phyloP scores from a whole-genome alignment of 2,113 vertebrate species.

The Phalacrocorax aristotelis region DNA sequence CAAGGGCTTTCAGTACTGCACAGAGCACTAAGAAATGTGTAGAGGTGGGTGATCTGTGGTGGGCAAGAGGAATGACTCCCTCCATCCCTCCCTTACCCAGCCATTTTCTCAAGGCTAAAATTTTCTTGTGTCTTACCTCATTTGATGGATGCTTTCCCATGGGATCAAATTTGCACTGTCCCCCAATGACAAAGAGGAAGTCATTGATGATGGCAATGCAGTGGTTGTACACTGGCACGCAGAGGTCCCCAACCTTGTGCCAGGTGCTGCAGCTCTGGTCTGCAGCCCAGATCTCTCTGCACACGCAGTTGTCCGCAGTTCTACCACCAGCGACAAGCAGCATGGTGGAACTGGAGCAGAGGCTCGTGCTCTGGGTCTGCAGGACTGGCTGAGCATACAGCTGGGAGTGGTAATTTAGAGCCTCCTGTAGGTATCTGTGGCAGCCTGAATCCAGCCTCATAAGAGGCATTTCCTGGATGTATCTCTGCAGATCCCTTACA shows the following conservation, averaged over 20 bases:
- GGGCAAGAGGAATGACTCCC: not conserved
- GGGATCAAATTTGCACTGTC: constrained; percentile 64
- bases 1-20: not conserved
- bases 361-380: not conserved
- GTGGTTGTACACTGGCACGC: constrained; percentile 64
- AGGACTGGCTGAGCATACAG: constrained; percentile 22
- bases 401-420: constrained; percentile 54
- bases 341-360: not conserved
- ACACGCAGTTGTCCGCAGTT: not conserved
- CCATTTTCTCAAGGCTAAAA: not conserved
- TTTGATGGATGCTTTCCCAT: constrained; percentile 58
- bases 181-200: constrained; percentile 69
- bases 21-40: not conserved
- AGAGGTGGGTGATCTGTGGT: not conserved
- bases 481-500: constrained; percentile 12
- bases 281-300: constrained; percentile 52
- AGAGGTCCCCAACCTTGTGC: constrained; percentile 31
- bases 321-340: constrained; percentile 57
- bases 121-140: constrained; percentile 22
- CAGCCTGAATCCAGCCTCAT: constrained; percentile 40
- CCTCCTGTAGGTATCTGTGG: constrained; percentile 45
- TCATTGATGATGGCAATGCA: not conserved
- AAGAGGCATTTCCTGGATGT: not conserved
- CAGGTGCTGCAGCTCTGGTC: constrained; percentile 10
- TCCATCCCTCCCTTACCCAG: not conserved